Percentiles rank a stretch among this genome's conserved stretches.
Conservation (phyloP, 92 coral and sea anemone species). For the Bergia puertoricense region DNA sequence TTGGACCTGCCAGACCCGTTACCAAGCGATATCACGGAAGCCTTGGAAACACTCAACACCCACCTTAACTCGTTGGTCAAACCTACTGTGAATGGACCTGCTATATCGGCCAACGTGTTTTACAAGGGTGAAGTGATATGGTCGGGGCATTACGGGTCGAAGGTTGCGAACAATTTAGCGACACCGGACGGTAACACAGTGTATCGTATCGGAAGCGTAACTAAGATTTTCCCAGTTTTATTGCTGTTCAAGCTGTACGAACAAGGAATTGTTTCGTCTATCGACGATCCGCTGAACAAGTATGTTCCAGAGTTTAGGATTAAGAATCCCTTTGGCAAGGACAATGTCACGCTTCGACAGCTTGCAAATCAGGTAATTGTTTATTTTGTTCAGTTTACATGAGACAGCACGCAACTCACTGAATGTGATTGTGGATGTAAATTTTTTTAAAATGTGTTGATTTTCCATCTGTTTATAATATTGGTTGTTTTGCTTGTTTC, state of each 20-base stretch:
- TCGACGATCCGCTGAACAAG: conserved; percentile 78
- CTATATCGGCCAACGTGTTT: conserved; percentile 66
- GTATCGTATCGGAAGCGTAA: conserved; percentile 74
- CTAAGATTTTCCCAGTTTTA: conserved; percentile 72
- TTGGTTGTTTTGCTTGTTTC: too few relatives aligned
- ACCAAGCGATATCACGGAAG: conserved; percentile 43
- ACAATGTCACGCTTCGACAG: conserved; percentile 76
- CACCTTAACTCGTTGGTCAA: conserved; percentile 46
- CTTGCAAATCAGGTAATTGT: too few relatives aligned
- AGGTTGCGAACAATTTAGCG: conserved; percentile 24
- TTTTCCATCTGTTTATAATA: too few relatives aligned
- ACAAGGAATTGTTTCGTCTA: conserved; percentile 53
- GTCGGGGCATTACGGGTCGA: conserved; percentile 70
- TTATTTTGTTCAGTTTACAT: too few relatives aligned
- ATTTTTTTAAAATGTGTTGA: too few relatives aligned
- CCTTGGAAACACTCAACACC: conserved; percentile 38
- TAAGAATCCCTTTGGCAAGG: conserved; percentile 66
- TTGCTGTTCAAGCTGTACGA: conserved; percentile 71
- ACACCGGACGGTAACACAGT: conserved; percentile 58
- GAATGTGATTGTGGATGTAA: too few relatives aligned
- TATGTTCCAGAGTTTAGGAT: conserved; percentile 75
- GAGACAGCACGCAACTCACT: too few relatives aligned
- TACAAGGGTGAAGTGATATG: conserved; percentile 59
- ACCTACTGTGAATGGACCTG: conserved; percentile 52
- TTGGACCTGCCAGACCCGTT: conserved; percentile 52